Percentiles rank a stretch among this genome's conserved stretches.
Conservation (phyloP, 2,113 vertebrate species). For the Balaeniceps rex region DNA sequence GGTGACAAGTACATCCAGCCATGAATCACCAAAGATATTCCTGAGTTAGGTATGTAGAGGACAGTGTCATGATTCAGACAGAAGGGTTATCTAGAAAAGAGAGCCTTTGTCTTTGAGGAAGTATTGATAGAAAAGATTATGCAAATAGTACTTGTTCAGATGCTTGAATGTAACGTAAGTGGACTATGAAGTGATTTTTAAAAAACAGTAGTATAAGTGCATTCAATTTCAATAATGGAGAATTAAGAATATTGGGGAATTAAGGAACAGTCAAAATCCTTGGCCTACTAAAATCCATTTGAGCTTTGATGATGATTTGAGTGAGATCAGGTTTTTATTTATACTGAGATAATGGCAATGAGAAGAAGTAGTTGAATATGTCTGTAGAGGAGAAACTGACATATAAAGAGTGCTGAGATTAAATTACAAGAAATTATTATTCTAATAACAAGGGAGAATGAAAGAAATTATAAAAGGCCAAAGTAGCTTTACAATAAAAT, state of each 20-base stretch:
- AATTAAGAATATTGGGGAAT: background rate
- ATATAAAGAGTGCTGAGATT: background rate
- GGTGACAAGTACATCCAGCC: constrained; percentile 26
- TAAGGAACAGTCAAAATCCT: background rate
- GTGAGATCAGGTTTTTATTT: background rate
- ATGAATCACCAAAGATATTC: constrained; percentile 28
- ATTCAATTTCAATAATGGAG: background rate
- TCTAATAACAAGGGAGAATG: background rate
- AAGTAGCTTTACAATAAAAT: background rate
- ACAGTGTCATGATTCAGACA: background rate
- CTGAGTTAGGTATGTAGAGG: background rate
- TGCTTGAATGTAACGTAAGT: background rate
- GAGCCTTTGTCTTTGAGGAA: background rate
- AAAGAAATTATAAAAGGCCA: background rate
- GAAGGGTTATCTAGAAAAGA: background rate
- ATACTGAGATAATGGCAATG: background rate
- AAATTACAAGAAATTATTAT: background rate
- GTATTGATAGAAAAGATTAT: background rate
- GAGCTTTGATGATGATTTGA: background rate
- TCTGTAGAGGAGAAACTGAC: background rate
- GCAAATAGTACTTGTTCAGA: background rate
- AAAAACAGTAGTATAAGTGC: background rate
- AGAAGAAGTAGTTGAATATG: background rate
- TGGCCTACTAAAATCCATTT: background rate
- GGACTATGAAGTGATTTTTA: background rate